Conservation (phyloP, 2,888 invertebrate genomes). For the Pherbina coryleti region DNA sequence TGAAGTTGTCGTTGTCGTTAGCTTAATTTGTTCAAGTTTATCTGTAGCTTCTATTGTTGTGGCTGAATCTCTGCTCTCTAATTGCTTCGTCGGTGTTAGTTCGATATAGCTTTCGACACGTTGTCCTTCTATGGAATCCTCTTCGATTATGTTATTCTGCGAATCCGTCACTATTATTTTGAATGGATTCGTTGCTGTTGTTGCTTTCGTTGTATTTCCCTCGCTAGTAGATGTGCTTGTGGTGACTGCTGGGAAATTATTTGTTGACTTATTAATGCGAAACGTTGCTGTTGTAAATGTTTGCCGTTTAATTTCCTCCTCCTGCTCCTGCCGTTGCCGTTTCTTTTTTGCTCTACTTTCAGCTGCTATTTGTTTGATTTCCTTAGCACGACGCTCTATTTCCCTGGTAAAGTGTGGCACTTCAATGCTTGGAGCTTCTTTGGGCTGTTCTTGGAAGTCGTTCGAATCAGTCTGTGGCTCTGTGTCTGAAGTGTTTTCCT, state of each 20-base stretch:
- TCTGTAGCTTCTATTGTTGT: not conserved
- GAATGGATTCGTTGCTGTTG: slow-evolving; percentile 51
- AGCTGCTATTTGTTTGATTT: slow-evolving; percentile 51
- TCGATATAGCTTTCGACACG: slow-evolving; percentile 16
- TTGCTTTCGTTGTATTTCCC: slow-evolving; percentile 7
- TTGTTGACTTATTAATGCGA: slow-evolving; percentile 47
- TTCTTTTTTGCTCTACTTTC: slow-evolving; percentile 41
- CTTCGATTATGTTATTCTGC: slow-evolving; percentile 67
- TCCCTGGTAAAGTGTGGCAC: slow-evolving; percentile 62
- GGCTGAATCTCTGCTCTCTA: not conserved
- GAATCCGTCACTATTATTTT: slow-evolving; percentile 68
- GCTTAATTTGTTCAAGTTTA: not conserved
- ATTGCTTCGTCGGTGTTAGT: not conserved
- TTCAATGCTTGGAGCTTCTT: slow-evolving; percentile 63
- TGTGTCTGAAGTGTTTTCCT: not conserved
- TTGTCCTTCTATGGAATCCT: slow-evolving; percentile 62
- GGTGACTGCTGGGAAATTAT: slow-evolving; percentile 13
- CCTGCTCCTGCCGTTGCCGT: slow-evolving; percentile 36
- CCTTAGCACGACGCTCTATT: slow-evolving; percentile 62
- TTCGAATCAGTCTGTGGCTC: slow-evolving; percentile 25
- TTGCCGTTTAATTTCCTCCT: slow-evolving; percentile 20
- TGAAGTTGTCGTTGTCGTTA: too few relatives aligned
- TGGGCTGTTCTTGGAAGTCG: slow-evolving; percentile 56
- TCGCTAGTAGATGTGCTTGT: not conserved
- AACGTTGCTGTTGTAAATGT: slow-evolving; percentile 30